Percentiles rank a stretch among this genome's conserved stretches.
phyloP scores from a whole-genome alignment of 2,888 invertebrate species.

The Lithophane ornitopus region DNA sequence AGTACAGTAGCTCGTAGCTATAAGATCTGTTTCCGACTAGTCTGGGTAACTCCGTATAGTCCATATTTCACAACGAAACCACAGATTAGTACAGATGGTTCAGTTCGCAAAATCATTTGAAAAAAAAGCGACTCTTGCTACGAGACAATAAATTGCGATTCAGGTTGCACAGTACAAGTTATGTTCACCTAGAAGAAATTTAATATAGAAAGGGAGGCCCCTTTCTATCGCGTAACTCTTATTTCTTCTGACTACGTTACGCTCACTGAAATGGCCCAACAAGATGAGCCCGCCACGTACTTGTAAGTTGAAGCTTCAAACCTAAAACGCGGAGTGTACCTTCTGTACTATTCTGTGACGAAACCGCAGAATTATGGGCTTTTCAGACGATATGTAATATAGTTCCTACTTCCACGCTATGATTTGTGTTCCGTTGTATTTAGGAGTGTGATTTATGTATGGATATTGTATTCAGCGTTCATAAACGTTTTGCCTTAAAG shows the following conservation, averaged over 20 bases:
- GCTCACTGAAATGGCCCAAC: too few species aligned
- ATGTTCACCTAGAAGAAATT: too few species aligned
- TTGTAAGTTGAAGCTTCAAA: too few species aligned
- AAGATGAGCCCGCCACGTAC: too few species aligned
- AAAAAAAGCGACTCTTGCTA: too few species aligned
- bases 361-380: slow-evolving; percentile 39
- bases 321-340: too few species aligned
- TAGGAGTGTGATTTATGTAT: slow-evolving; percentile 3
- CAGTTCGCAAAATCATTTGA: too few species aligned
- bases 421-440: slow-evolving; percentile 36
- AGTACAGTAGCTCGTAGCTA: slow-evolving; percentile 17
- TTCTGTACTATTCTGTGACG: background rate
- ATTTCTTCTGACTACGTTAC: too few species aligned
- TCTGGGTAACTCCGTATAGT: slow-evolving; percentile 6
- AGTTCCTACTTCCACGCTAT: slow-evolving; percentile 35
- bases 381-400: slow-evolving; percentile 9
- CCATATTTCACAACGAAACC: slow-evolving; percentile 34
- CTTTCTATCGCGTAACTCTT: too few species aligned
- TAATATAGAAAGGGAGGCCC: too few species aligned
- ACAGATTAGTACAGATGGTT: slow-evolving; percentile 9
- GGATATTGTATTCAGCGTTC: slow-evolving; percentile 19
- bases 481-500: background rate
- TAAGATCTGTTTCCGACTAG: slow-evolving; percentile 29
- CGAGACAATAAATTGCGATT: too few species aligned
- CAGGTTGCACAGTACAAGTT: too few species aligned